Evolutionary conservation across 2,113 vertebrate species (phyloP).

Genomic region (Herpetotheres cachinnans): DNA sequence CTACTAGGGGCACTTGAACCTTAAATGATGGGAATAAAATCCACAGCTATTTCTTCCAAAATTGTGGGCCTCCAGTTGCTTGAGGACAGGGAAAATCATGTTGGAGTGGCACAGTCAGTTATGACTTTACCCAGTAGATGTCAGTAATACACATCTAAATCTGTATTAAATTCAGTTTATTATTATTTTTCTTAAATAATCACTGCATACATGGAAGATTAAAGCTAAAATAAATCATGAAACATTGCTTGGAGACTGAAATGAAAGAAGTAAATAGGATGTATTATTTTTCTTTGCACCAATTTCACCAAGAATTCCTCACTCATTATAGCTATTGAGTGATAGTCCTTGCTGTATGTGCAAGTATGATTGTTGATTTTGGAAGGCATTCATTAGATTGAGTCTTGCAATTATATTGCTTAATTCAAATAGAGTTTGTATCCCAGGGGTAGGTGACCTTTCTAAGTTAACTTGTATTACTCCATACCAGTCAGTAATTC

Average conservation of each 20-base stretch:
- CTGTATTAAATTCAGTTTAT: neutral
- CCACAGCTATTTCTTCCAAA: neutral
- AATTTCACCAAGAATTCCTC: neutral
- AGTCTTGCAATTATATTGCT: slow-evolving; percentile 47
- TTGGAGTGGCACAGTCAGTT: neutral
- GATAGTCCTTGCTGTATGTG: neutral
- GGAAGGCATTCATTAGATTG: neutral
- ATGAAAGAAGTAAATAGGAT: neutral
- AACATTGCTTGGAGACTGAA: neutral
- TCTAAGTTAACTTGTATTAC: slow-evolving; percentile 4
- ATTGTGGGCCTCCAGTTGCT: neutral
- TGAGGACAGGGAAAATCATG: neutral
- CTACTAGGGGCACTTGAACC: neutral
- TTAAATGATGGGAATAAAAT: neutral
- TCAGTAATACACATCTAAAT: neutral
- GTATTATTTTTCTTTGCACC: neutral
- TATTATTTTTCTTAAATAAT: neutral
- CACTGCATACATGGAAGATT: neutral
- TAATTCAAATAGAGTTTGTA: slow-evolving; percentile 20
- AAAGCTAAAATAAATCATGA: neutral
- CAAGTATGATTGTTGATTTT: slow-evolving; percentile 19
- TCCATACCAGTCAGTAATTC: neutral
- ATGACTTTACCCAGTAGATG: neutral
- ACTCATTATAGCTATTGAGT: neutral
- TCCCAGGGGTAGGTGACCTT: slow-evolving; percentile 35